phyloP scores from a whole-genome alignment of 2,888 invertebrate species.

The Entomobrya proxima region DNA sequence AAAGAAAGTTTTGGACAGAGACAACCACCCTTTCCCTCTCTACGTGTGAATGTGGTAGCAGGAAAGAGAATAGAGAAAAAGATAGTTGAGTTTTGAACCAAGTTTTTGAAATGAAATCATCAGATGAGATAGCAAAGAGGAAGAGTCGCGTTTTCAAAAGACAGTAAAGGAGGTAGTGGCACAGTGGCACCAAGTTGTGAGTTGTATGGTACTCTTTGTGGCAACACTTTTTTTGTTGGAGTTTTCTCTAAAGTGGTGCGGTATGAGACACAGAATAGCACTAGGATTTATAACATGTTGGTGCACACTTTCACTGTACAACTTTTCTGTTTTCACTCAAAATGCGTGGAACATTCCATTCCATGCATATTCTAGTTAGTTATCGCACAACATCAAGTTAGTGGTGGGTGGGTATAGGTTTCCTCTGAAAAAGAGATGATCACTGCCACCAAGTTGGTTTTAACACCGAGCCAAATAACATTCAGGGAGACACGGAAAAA shows the following conservation, averaged over 20 bases:
- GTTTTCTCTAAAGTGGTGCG: neutral
- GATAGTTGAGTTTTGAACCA: constrained; percentile 11
- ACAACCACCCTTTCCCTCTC: neutral
- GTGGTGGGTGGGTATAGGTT: neutral
- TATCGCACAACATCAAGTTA: constrained; percentile 26
- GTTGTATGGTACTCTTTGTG: constrained; percentile 9
- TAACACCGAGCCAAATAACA: neutral
- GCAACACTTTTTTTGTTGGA: neutral
- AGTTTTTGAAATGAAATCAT: constrained; percentile 43
- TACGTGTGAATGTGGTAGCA: neutral
- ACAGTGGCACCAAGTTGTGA: constrained; percentile 18
- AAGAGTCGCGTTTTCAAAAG: constrained; percentile 11
- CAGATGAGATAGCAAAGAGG: constrained; percentile 32
- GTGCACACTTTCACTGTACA: neutral
- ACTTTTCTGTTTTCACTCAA: neutral
- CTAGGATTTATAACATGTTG: neutral
- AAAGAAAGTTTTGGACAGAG: constrained; percentile 46
- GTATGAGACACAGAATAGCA: neutral
- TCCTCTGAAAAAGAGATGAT: neutral
- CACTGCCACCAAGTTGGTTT: neutral
- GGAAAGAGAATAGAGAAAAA: constrained; percentile 26
- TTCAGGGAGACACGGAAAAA: too few species aligned
- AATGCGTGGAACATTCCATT: neutral
- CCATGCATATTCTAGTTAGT: constrained; percentile 39
- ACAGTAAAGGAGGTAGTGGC: neutral